phyloP scores from a whole-genome alignment of 2,113 vertebrate genomes.

The Pseudopodoces humilis region DNA sequence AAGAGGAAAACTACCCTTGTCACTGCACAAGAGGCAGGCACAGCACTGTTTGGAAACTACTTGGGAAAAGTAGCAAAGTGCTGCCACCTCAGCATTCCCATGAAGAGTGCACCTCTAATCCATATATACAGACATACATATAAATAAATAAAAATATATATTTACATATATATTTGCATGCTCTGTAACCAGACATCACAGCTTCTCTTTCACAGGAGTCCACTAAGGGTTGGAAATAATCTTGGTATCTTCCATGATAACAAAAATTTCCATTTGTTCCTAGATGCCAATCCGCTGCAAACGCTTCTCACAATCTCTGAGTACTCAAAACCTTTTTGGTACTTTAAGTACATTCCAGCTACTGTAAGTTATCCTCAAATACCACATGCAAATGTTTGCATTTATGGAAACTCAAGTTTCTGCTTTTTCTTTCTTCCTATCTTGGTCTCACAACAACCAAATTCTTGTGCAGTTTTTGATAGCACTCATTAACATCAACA shows the following conservation, averaged over 20 bases:
- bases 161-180: not conserved
- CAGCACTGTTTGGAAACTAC: not conserved
- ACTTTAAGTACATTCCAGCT: conserved; percentile 2
- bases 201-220: not conserved
- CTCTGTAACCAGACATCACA: not conserved
- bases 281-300: not conserved
- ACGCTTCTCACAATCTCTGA: conserved; percentile 28
- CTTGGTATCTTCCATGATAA: conserved; percentile 1
- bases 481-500: not conserved
- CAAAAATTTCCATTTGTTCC: conserved; percentile 1
- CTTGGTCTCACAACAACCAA: not conserved
- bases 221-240: not conserved
- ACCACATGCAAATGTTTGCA: conserved; percentile 1
- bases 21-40: not conserved
- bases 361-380: conserved; percentile 9
- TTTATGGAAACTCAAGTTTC: not conserved
- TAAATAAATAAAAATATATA: not conserved
- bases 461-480: not conserved
- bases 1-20: not conserved
- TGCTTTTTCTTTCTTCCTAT: not conserved
- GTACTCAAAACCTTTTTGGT: not conserved
- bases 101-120: not conserved
- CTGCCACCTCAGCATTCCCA: not conserved
- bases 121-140: not conserved
- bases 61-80: not conserved